Percentiles rank a stretch among this genome's conserved stretches.
Evolutionary conservation across 2,888 invertebrate species (phyloP).

Genomic region (Limnephilus lunatus): DNA sequence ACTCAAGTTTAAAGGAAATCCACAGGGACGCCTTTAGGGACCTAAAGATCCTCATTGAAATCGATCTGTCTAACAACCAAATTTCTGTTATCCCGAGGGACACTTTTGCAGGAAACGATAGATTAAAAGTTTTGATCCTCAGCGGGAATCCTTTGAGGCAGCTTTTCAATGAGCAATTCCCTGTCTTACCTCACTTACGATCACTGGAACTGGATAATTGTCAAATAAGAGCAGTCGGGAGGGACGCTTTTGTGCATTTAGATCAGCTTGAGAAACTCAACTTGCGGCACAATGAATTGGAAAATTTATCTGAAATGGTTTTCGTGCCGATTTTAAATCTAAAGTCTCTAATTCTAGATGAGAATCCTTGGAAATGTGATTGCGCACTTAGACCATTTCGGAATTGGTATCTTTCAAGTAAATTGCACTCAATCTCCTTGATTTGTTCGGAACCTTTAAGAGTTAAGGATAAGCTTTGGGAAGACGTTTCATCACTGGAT

Average conservation of each 20-base stretch:
- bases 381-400: constrained; percentile 85
- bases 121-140: constrained; percentile 86
- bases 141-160: constrained; percentile 88
- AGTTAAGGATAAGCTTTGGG: constrained; percentile 81
- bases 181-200: constrained; percentile 86
- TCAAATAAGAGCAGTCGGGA: constrained; percentile 80
- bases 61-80: constrained; percentile 90
- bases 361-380: constrained; percentile 88
- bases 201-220: constrained; percentile 89
- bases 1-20: constrained; percentile 84
- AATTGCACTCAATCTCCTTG: constrained; percentile 81
- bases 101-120: constrained; percentile 90
- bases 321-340: constrained; percentile 82
- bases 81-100: constrained; percentile 85
- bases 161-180: constrained; percentile 87
- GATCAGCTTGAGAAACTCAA: constrained; percentile 80
- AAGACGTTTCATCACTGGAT: constrained; percentile 80
- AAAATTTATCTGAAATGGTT: constrained; percentile 81
- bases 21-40: constrained; percentile 90
- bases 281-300: constrained; percentile 88
- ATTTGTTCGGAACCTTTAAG: constrained; percentile 80
- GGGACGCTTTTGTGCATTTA: constrained; percentile 63
- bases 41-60: constrained; percentile 89
- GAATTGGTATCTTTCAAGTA: constrained; percentile 83
- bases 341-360: constrained; percentile 83